A percentile compares a stretch with the other conserved stretches of the same genome.
These are phyloP conservation scores for Coenonympha glycerion DNA, from an alignment of 2,888 invertebrate species.

Conservation along the genomic window DNA sequence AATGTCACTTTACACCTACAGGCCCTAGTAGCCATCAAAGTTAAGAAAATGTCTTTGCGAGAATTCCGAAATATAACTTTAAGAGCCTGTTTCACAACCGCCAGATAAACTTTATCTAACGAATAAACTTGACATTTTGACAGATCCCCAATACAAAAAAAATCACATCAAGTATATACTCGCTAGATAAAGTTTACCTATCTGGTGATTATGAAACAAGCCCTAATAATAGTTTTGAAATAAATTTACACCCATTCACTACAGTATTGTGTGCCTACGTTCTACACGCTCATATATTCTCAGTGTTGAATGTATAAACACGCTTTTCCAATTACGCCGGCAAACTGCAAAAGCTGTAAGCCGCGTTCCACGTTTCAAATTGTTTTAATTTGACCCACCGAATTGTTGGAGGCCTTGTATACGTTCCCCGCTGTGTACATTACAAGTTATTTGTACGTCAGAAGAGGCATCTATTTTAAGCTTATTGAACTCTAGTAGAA, in stretches of 20 bases:
- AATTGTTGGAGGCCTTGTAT: conserved; percentile 12
- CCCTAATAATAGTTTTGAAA: not conserved
- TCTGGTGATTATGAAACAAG: no score
- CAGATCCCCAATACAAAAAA: no score
- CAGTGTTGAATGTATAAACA: conserved; percentile 20
- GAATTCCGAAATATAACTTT: no score
- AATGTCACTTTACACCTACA: no score
- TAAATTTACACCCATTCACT: not conserved
- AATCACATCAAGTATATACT: no score
- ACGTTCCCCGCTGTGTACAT: not conserved
- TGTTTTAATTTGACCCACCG: conserved; percentile 23
- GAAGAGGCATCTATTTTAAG: not conserved
- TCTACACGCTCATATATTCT: conserved; percentile 16
- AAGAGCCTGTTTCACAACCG: no score
- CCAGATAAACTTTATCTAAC: no score
- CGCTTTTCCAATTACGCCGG: conserved; percentile 25
- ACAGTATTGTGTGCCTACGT: no score
- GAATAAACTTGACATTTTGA: no score
- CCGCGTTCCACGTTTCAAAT: conserved; percentile 24
- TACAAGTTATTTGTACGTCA: not conserved
- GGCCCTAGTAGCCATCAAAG: no score
- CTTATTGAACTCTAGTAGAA: not conserved
- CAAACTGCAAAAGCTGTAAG: conserved; percentile 22
- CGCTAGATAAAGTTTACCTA: no score
- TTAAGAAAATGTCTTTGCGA: no score